phyloP scores from a whole-genome alignment of 2,113 vertebrate species.

The Rhizomys pruinosus region DNA sequence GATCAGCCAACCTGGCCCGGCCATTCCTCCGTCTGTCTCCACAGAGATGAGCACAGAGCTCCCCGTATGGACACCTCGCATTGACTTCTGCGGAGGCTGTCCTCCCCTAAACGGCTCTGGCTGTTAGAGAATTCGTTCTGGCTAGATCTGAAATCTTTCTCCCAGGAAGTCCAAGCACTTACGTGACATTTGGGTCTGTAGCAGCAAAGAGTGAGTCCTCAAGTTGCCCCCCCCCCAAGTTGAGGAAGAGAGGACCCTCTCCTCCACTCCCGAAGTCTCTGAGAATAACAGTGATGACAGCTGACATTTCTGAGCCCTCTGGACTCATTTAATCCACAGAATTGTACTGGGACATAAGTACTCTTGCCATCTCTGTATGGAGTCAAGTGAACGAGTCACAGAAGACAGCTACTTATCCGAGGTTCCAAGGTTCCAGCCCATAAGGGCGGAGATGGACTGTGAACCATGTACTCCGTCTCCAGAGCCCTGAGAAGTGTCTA shows the following conservation, averaged over 20 bases:
- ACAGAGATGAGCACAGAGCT: not conserved
- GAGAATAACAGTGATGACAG: not conserved
- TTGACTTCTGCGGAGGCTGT: not conserved
- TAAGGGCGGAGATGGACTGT: not conserved
- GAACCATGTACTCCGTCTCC: not conserved
- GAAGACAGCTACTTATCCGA: not conserved
- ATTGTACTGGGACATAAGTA: not conserved
- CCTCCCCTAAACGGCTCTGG: not conserved
- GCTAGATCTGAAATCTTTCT: not conserved
- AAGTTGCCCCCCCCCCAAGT: not conserved
- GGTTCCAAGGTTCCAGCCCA: not conserved
- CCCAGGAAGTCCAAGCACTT: not conserved
- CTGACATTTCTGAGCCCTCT: not conserved
- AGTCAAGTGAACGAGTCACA: not conserved
- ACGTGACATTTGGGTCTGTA: not conserved
- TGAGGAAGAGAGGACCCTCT: too few relatives aligned
- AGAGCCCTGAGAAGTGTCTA: not conserved
- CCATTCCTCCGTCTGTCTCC: accelerated
- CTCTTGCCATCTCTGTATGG: accelerated
- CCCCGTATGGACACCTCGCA: too few relatives aligned
- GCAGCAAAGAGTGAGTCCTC: too few relatives aligned
- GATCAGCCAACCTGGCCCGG: not conserved
- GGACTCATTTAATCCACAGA: not conserved
- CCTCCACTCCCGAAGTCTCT: not conserved
- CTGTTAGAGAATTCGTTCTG: not conserved